These are phyloP conservation scores for Bos indicus DNA, from an alignment of 2,113 vertebrate genomes.

Conservation along the genomic window DNA sequence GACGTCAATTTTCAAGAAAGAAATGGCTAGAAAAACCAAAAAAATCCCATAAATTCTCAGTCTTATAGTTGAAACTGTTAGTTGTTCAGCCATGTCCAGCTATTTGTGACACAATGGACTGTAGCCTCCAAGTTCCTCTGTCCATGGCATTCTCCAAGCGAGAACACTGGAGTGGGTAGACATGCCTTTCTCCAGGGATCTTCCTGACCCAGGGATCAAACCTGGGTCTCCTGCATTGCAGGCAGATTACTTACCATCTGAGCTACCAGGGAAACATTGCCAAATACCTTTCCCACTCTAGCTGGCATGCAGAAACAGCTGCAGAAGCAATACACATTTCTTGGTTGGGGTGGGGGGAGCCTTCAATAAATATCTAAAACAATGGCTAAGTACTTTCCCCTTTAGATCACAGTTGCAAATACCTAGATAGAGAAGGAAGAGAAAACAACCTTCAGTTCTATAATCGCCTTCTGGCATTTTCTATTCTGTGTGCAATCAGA, in stretches of 20 bases:
- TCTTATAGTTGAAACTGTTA: not conserved
- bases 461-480: not conserved
- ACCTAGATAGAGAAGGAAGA: not conserved
- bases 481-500: not conserved
- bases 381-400: constrained; percentile 1
- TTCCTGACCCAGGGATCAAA: not conserved
- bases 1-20: constrained; percentile 6
- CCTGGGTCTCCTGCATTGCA: not conserved
- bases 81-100: not conserved
- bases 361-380: constrained; percentile 41
- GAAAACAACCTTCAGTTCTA: not conserved
- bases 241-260: not conserved
- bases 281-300: not conserved
- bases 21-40: not conserved
- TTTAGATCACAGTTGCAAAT: constrained; percentile 22
- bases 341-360: not conserved
- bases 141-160: not conserved
- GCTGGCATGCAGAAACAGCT: not conserved
- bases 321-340: not conserved
- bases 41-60: not conserved
- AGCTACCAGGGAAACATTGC: not conserved
- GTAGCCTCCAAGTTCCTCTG: not conserved
- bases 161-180: not conserved
- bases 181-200: not conserved
- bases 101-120: not conserved